Evolutionary conservation across 1,140 invertebrate species (phyloP).

Genomic region (Caenorhabditis remanei): DNA sequence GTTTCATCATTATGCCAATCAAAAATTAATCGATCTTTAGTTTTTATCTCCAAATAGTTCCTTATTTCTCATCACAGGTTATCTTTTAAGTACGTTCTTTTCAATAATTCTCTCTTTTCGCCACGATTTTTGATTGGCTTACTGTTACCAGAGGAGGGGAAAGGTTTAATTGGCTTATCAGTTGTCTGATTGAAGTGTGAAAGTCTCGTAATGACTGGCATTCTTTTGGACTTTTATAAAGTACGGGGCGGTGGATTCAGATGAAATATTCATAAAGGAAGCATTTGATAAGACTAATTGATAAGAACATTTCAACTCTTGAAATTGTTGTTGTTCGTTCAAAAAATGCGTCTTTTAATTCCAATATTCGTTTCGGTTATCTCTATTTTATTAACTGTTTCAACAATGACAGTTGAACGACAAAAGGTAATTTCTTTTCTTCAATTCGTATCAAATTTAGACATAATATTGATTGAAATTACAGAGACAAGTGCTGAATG

Average conservation of each 20-base stretch:
- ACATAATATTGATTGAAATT: conserved; percentile 1
- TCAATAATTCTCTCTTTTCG: not conserved
- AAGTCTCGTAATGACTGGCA: conserved; percentile 12
- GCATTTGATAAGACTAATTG: not conserved
- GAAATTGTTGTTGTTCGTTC: not conserved
- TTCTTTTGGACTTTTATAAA: not conserved
- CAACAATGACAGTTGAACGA: conserved; percentile 26
- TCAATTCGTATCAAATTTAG: too few relatives aligned
- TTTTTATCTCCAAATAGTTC: not conserved
- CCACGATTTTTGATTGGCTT: conserved; percentile 2
- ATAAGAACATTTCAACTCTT: not conserved
- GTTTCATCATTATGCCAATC: conserved; percentile 8
- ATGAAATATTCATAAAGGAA: conserved; percentile 10
- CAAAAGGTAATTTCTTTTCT: not conserved
- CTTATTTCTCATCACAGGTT: conserved; percentile 25
- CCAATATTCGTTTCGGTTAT: conserved; percentile 3
- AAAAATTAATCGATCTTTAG: conserved; percentile 49
- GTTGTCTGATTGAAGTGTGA: conserved; percentile 15
- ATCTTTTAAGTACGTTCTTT: conserved; percentile 36
- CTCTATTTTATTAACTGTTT: conserved; percentile 5
- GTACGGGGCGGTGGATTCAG: not conserved
- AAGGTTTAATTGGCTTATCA: conserved; percentile 4
- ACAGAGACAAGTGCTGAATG: not conserved
- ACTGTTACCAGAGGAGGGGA: not conserved
- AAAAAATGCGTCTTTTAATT: not conserved